These are phyloP conservation scores for Ectemnius lituratus DNA, from an alignment of 2,888 invertebrate genomes.

Conservation along the genomic window DNA sequence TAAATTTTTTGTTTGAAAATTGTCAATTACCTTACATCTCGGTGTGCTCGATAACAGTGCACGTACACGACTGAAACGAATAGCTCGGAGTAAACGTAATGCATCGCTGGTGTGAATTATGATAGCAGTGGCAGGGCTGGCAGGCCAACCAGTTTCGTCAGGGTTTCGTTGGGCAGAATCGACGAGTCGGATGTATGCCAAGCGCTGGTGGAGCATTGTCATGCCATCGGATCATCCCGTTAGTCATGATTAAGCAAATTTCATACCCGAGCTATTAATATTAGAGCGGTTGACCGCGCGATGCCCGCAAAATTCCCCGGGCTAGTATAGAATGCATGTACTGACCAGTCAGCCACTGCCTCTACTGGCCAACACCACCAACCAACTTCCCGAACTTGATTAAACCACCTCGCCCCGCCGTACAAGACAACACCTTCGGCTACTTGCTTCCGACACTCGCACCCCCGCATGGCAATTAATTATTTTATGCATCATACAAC, in stretches of 20 bases:
- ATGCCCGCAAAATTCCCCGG: slow-evolving; percentile 66
- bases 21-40: too few relatives aligned
- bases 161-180: slow-evolving; percentile 48
- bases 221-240: slow-evolving; percentile 63
- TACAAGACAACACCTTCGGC: slow-evolving; percentile 38
- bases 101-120: not conserved
- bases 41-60: too few relatives aligned
- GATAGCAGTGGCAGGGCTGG: not conserved
- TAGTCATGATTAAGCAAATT: slow-evolving; percentile 66
- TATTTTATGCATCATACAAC: not conserved
- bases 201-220: slow-evolving; percentile 52
- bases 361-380: slow-evolving; percentile 33
- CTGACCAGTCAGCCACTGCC: slow-evolving; percentile 47
- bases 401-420: slow-evolving; percentile 44
- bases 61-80: not conserved
- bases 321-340: slow-evolving; percentile 64
- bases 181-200: slow-evolving; percentile 39
- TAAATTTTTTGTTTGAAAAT: too few relatives aligned
- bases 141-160: slow-evolving; percentile 23
- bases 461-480: slow-evolving; percentile 32
- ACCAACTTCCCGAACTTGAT: slow-evolving; percentile 59
- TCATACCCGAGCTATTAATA: slow-evolving; percentile 63
- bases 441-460: slow-evolving; percentile 15
- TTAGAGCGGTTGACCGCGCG: slow-evolving; percentile 58
- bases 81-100: not conserved